Evolutionary conservation across 2,797 vertebrate species (phyloP).

Genomic region (Fistularia commersonii): DNA sequence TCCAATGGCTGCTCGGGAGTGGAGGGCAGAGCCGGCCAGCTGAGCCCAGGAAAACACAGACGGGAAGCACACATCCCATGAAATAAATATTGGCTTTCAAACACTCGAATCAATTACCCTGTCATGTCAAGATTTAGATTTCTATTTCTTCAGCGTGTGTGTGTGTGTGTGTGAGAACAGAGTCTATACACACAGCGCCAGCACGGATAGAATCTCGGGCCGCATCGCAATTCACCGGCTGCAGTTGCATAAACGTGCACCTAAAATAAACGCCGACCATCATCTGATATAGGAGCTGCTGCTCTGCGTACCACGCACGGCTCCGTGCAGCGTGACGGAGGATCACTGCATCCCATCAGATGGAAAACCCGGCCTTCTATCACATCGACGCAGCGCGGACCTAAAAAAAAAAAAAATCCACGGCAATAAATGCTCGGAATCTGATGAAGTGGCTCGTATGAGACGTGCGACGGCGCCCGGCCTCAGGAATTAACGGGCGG

Average conservation of each 20-base stretch:
- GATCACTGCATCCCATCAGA: constrained; percentile 55
- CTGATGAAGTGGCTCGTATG: constrained; percentile 47
- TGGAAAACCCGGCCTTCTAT: constrained; percentile 55
- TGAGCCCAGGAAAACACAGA: constrained; percentile 54
- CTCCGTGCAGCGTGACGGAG: constrained; percentile 42
- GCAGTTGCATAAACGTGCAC: too few relatives aligned
- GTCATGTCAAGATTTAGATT: constrained; percentile 41
- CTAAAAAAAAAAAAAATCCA: constrained; percentile 41
- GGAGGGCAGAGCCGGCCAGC: constrained; percentile 55
- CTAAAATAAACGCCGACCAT: too few relatives aligned
- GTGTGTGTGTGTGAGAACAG: background rate
- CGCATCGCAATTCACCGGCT: too few relatives aligned
- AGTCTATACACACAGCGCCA: too few relatives aligned
- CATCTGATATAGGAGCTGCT: too few relatives aligned
- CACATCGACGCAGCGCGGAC: constrained; percentile 29
- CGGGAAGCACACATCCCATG: constrained; percentile 48
- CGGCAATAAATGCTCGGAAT: constrained; percentile 63
- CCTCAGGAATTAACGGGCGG: constrained; percentile 56
- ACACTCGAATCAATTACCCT: constrained; percentile 64
- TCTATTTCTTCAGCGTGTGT: constrained; percentile 1
- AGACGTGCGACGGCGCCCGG: constrained; percentile 40
- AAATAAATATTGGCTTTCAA: constrained; percentile 68
- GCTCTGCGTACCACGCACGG: constrained; percentile 17
- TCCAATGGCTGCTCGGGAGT: constrained; percentile 55
- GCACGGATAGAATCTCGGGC: too few relatives aligned